phyloP scores from a whole-genome alignment of 2,113 vertebrate genomes.

The Rhombomys opimus region DNA sequence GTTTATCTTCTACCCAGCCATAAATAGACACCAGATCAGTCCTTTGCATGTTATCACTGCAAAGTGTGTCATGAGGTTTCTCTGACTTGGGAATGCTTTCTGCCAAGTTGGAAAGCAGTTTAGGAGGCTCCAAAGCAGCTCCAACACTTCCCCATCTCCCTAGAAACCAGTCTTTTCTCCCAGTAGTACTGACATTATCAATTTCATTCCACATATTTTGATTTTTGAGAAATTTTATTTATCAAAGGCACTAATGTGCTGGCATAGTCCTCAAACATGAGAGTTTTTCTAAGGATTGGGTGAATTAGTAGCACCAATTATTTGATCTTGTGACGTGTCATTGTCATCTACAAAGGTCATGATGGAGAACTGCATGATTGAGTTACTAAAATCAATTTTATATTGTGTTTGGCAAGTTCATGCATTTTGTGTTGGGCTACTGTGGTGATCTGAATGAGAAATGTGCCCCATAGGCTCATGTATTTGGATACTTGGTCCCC shows the following conservation, averaged over 20 bases:
- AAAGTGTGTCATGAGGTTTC: conserved; percentile 52
- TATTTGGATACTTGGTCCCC: neutral
- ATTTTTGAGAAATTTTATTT: conserved; percentile 7
- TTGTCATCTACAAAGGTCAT: neutral
- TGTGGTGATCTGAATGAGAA: neutral
- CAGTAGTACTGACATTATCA: conserved; percentile 41
- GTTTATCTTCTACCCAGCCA: conserved; percentile 61
- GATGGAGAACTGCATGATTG: neutral
- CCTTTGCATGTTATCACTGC: conserved; percentile 57
- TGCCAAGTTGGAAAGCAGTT: conserved; percentile 60
- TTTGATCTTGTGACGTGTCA: neutral
- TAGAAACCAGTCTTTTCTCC: neutral
- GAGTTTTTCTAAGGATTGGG: neutral
- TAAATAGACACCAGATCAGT: conserved; percentile 53
- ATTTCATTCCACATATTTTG: conserved; percentile 14
- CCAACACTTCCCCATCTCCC: neutral
- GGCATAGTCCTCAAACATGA: neutral
- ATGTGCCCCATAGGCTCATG: neutral
- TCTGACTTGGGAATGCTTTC: conserved; percentile 71
- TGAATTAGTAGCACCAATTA: neutral
- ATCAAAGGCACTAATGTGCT: neutral
- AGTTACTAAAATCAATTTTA: neutral
- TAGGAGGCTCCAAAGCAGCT: conserved; percentile 20
- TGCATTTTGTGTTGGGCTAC: neutral
- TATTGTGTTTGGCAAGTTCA: neutral